Percentiles rank a stretch among this genome's conserved stretches.
Evolutionary conservation across 2,888 invertebrate genomes (phyloP).

Genomic region (Lasioglossum oenotherae): DNA sequence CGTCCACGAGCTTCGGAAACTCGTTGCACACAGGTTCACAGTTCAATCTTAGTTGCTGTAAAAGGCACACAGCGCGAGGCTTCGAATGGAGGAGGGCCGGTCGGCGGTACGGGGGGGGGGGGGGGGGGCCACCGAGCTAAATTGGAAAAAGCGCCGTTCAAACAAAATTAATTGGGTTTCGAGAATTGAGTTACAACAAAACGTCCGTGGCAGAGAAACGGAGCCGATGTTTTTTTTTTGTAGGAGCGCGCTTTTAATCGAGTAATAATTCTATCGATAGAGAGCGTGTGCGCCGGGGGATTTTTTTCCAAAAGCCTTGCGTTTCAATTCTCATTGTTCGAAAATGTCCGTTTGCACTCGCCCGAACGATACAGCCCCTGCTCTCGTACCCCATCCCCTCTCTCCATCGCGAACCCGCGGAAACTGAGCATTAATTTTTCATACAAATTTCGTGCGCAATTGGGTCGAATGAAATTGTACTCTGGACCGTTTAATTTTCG

Average conservation of each 20-base stretch:
- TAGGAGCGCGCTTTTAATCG: conserved; percentile 19
- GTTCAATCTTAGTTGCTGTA: conserved; percentile 48
- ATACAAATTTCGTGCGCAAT: background rate
- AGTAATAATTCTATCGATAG: conserved; percentile 23
- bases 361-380: background rate
- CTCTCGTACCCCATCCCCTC: background rate
- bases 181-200: conserved; percentile 61
- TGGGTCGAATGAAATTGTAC: conserved; percentile 2
- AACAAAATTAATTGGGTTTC: conserved; percentile 69
- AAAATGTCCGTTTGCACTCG: background rate
- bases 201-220: conserved; percentile 23
- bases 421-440: background rate
- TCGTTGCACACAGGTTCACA: background rate
- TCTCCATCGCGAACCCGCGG: background rate
- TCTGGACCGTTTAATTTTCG: background rate
- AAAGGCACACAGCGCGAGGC: conserved; percentile 26
- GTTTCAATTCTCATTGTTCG: conserved; percentile 1
- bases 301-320: background rate
- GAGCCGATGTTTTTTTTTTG: background rate
- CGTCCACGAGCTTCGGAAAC: background rate
- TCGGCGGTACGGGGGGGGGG: background rate
- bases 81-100: background rate
- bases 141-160: conserved; percentile 68
- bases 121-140: conserved; percentile 28
- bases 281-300: background rate